Base-by-base conservation (phyloP, 2,797 vertebrate genomes). In the Intellagama lesueurii region DNA sequence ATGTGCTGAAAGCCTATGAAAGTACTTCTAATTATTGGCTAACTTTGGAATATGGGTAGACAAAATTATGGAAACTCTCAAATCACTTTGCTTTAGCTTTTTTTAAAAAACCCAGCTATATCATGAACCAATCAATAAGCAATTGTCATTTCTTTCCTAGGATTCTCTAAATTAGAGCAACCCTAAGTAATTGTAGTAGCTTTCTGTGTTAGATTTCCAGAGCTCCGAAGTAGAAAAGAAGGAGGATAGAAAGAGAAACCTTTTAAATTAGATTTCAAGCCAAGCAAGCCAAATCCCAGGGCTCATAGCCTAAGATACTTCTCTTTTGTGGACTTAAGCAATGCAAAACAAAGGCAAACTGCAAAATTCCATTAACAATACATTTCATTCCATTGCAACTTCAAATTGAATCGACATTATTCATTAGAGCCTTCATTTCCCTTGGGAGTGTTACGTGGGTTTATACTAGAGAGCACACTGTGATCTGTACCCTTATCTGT, bases 241-340 rank as follows among this genome's bases (percentile, higher is more conserved):
- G 5, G 40, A 32, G 8, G 88, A 44, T 85, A 26, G 32, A 89
- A 32, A 80, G 35, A 26, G 73, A 95, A 91, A 92, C 77, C 0
- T 2, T 92, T 95, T 95, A 87, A 95, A 89, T 90, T 94, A 90
- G 69, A 89, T 94, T 95, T 93, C 79, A 56, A 93, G 60, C 87
- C 69, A 89, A 87, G 85, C 69, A 85, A 30, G 76, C 22, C 0
- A 24, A 91, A 89, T 94, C 91, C 44, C 7, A 24, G 72, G 90
- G 81, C 80, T 91, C 28, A 76, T 83, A 86, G 83, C 90, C 80
- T 82, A 87, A 93, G 95, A 75, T 88, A 85, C 60, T 94, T 89
- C 70, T 87, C 60, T 84, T 93, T 87, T 93, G 93, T 92, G 22
- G 90, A 93, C 64, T 91, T 81, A 89, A 89, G 24, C 5, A 89